Percentiles rank a stretch among this genome's conserved stretches.
Conservation (phyloP, 1,140 invertebrate species). For the Helicorthomorpha holstii region DNA sequence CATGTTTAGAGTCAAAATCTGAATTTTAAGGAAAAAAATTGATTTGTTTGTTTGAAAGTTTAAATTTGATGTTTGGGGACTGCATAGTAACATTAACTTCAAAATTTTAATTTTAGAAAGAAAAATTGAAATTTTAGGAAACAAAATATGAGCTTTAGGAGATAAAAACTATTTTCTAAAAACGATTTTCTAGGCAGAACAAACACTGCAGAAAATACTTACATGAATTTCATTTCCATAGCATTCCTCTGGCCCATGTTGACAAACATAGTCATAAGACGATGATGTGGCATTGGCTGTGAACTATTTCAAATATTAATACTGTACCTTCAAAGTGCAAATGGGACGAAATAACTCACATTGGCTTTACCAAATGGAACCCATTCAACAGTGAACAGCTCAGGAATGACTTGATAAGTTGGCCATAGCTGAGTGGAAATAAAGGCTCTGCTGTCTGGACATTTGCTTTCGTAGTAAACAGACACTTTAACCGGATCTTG, state of each 20-base stretch:
- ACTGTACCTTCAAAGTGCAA: too few species aligned
- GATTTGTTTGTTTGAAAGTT: too few species aligned
- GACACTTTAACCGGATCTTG: constrained; percentile 5
- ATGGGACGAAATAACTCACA: constrained; percentile 19
- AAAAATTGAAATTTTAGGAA: too few species aligned
- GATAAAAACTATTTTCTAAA: too few species aligned
- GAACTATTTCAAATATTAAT: too few species aligned
- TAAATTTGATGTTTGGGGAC: too few species aligned
- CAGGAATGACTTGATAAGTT: constrained; percentile 16
- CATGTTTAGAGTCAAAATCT: too few species aligned
- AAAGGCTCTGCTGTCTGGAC: constrained; percentile 26
- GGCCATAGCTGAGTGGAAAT: constrained; percentile 18
- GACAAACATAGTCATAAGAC: constrained; percentile 15
- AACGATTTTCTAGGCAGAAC: too few species aligned
- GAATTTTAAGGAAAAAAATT: too few species aligned
- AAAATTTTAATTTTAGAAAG: background rate
- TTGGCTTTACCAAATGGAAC: constrained; percentile 26
- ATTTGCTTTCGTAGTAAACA: constrained; percentile 26
- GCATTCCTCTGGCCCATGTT: constrained; percentile 6
- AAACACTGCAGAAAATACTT: too few species aligned
- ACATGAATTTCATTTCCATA: constrained; percentile 5
- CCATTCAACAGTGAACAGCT: constrained; percentile 18
- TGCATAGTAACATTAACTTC: background rate
- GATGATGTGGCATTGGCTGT: background rate
- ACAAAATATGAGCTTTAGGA: too few species aligned